Evolutionary conservation across 1,140 invertebrate species (phyloP), one percentile per base, ranked within the genome.

Genomic region (Gerris buenoi): DNA sequence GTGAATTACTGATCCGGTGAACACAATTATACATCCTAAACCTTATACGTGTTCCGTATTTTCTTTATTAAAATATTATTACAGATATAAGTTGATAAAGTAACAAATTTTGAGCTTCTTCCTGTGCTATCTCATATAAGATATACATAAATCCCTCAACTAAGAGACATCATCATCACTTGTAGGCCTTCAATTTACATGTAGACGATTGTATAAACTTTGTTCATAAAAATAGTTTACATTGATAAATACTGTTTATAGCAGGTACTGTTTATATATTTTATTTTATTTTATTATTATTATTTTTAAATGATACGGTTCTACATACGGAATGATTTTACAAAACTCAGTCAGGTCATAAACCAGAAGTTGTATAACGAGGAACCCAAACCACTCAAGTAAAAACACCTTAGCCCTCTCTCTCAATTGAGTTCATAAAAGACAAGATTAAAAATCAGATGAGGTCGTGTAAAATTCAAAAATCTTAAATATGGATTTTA

Each of bases 211-310:
- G 59, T 69, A 69, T 59, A 61, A 33, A 65, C 22, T 65, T 68
- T 66, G 14, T 65, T 67, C 65, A 67, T 67, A 69, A 64, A 69
- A 69, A 67, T 66, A 69, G 28, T 69, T 63, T 69, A 69, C 60
- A 67, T 59, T 64, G 68, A 69, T 65, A 65, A 69, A 69, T 69
- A 69, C 68, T 69, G 68, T 66, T 46, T 67, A 25, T 66, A 69
- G 58, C 68, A 69, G 68, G 68, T 69, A 69, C 68, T 64, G 23
- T 68, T 66, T 15, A 26, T 28, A 59, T 28, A 29, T 25, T 28
- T 28, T 59, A 58, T n/a, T n/a, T n/a, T n/a, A n/a, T n/a, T 46
- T 46, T 10, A 10, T 46, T 46, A 46, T 46, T 10, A 46, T 10
- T 46, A 10, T 46, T 46, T 46, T 5, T 46, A 46, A 46, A 46